Percentiles rank a stretch among this genome's conserved stretches.
phyloP scores from a whole-genome alignment of 2,113 vertebrate species.

The Tonatia bakeri region DNA sequence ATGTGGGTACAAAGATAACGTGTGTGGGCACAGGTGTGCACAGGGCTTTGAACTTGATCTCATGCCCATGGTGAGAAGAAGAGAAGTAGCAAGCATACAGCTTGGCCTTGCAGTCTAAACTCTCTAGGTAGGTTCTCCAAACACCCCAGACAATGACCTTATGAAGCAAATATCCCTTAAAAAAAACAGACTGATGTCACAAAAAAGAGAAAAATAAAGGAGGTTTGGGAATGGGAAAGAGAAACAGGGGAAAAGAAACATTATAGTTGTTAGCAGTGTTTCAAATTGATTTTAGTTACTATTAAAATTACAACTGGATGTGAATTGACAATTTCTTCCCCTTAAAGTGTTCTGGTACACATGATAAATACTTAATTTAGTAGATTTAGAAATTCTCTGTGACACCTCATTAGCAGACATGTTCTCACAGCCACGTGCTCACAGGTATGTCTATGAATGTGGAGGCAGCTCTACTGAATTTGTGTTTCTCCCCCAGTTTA shows the following conservation, averaged over 20 bases:
- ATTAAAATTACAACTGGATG: conserved; percentile 29
- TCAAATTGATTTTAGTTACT: conserved; percentile 17
- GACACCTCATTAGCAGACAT: neutral
- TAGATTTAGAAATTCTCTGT: neutral
- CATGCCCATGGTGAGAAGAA: neutral
- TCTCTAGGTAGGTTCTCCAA: neutral
- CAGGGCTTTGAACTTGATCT: neutral
- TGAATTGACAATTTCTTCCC: conserved; percentile 16
- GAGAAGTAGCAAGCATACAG: neutral
- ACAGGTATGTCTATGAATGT: neutral
- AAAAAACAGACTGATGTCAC: neutral
- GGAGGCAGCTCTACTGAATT: neutral
- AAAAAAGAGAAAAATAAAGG: neutral
- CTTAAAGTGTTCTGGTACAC: neutral
- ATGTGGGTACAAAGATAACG: neutral
- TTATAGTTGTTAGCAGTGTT: neutral
- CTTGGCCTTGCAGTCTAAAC: neutral
- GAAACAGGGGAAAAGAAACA: neutral
- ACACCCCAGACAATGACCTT: neutral
- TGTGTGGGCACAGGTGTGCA: neutral
- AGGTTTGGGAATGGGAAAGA: neutral
- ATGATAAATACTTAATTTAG: conserved; percentile 11
- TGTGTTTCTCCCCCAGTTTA: neutral
- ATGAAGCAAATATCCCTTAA: neutral
- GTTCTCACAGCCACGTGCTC: neutral